Conservation (phyloP, 2,888 invertebrate species). For the Nasonovia ribisnigri region DNA sequence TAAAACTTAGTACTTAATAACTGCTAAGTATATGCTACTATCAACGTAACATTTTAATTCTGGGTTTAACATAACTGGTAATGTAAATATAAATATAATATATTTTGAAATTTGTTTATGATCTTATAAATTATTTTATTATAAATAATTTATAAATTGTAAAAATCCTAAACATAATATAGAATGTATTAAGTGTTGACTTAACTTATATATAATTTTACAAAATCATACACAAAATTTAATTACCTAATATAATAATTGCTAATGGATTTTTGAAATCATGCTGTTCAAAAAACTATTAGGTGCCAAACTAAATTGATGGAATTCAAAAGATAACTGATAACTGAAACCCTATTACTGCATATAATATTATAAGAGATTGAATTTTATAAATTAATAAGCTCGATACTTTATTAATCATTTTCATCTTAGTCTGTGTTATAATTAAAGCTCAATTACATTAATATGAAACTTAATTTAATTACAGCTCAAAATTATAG, state of each 20-base stretch:
- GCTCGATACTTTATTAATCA: neutral
- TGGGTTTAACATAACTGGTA: neutral
- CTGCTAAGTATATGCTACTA: neutral
- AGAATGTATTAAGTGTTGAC: neutral
- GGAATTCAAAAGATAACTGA: neutral
- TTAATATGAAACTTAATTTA: neutral
- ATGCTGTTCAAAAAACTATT: conserved; percentile 17
- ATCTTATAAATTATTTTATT: too few species aligned
- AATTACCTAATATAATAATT: neutral
- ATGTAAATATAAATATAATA: neutral
- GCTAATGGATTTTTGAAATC: neutral
- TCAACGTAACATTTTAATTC: neutral
- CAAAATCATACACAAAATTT: neutral
- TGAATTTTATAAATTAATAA: conserved; percentile 25
- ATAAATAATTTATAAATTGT: too few species aligned
- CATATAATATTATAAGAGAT: neutral
- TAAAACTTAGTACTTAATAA: too few species aligned
- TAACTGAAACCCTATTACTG: neutral
- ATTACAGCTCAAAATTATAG: neutral
- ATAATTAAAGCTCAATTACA: neutral
- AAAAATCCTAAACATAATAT: neutral
- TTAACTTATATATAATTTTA: neutral
- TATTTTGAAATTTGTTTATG: neutral
- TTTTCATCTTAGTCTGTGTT: neutral
- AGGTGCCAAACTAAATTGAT: neutral